These are phyloP conservation scores for Cheilosia vernalis DNA, from an alignment of 2,888 invertebrate species.

Conservation along the genomic window DNA sequence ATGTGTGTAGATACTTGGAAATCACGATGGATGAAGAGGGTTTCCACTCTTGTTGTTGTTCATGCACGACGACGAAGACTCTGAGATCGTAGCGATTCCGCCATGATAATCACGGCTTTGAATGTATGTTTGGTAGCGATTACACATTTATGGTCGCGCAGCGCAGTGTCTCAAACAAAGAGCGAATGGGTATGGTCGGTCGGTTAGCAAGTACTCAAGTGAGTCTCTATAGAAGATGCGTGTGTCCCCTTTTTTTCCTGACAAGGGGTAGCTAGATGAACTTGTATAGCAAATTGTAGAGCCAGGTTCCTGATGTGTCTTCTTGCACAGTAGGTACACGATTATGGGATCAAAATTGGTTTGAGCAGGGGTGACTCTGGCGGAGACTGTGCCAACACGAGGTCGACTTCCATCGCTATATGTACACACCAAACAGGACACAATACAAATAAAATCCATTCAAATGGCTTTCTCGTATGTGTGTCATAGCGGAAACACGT, in stretches of 20 bases:
- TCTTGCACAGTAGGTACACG: constrained; percentile 33
- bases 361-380: constrained; percentile 44
- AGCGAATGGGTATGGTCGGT: constrained; percentile 47
- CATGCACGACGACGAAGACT: constrained; percentile 40
- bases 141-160: constrained; percentile 55
- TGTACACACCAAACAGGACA: constrained; percentile 7
- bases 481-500: constrained; percentile 66
- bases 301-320: constrained; percentile 7
- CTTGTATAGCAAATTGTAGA: constrained; percentile 33
- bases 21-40: constrained; percentile 35
- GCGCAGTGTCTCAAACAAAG: constrained; percentile 31
- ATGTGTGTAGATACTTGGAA: constrained; percentile 8
- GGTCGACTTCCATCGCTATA: constrained; percentile 15
- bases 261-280: neutral
- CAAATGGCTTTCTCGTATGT: constrained; percentile 22
- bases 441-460: constrained; percentile 18
- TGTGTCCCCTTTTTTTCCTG: neutral
- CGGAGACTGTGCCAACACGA: constrained; percentile 49
- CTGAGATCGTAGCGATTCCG: constrained; percentile 58
- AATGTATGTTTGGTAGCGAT: constrained; percentile 59
- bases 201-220: constrained; percentile 55
- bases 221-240: constrained; percentile 40
- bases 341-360: constrained; percentile 46
- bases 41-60: constrained; percentile 31
- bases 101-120: constrained; percentile 53